Evolutionary conservation across 1,140 invertebrate species (phyloP), one percentile per base, ranked within the genome.

Genomic region (Drosophila fuyamai): DNA sequence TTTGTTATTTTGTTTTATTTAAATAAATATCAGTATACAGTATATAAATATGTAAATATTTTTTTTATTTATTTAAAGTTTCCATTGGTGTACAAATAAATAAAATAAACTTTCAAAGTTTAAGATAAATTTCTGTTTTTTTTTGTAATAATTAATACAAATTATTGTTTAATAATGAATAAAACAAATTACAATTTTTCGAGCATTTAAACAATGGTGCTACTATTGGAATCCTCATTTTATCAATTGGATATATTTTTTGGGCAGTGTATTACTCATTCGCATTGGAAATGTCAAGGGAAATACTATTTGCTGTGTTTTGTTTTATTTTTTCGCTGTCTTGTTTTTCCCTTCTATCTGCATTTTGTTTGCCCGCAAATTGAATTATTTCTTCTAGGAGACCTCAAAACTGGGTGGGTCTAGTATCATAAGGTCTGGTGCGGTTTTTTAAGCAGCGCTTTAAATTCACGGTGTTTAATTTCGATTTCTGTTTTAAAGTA

Each of bases 351-450:
- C 27, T 72, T 73, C 47, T 41, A 41, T 56, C 68, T 82, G 58
- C 65, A 65, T 77, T 79, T 70, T 66, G 76, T 76, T 88, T 60
- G 62, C 32, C 47, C 67, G 62, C 80, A 88, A 88, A 88, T 88
- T 88, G 68, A 88, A 89, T 88, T 88, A 88, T 71, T 73, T 67
- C 56, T 32, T 61, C 56, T 66, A 62, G 50, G 29, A 53, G 57
- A 36, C 40, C 32, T 44, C 27, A 41, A 57, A 32, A 27, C 58
- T 60, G 73, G 32, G 43, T 46, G 38, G 16, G 14, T 50, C 40
- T 57, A 43, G 56, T 58, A 41, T 47, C 51, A 8, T 41, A 41
- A 50, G 59, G 29, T 47, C 56, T 55, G 58, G 51, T 71, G 74
- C 36, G 14, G 16, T 36, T 60, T 44, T 76, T 56, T 35, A 66